Evolutionary conservation across 2,113 vertebrate species (phyloP).

Genomic region (Carassius gibelio): DNA sequence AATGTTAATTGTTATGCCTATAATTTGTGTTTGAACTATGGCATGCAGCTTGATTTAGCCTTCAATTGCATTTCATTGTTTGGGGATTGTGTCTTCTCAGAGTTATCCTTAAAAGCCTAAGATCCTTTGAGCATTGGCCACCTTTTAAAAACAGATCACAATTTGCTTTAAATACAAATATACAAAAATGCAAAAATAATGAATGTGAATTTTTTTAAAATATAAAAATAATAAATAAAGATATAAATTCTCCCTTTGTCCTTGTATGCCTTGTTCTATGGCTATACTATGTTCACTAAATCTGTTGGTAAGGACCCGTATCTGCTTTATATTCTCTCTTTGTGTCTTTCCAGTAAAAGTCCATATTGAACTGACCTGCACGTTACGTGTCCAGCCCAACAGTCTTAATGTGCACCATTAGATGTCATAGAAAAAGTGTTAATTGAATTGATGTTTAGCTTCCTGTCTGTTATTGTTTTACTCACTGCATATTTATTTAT

Average conservation of each 20-base stretch:
- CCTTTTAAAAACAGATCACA: slow-evolving; percentile 58
- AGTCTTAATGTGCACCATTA: not conserved
- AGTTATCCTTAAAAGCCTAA: slow-evolving; percentile 49
- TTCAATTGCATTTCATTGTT: slow-evolving; percentile 50
- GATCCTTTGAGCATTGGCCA: slow-evolving; percentile 55
- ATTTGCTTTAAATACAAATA: slow-evolving; percentile 33
- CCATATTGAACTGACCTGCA: slow-evolving; percentile 7
- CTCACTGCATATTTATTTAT: slow-evolving; percentile 54
- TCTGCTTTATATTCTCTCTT: not conserved
- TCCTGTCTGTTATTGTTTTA: slow-evolving; percentile 50
- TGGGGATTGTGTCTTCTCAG: slow-evolving; percentile 53
- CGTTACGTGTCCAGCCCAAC: slow-evolving; percentile 2
- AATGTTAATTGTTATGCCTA: not conserved
- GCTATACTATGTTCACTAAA: not conserved
- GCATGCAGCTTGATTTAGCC: slow-evolving; percentile 29
- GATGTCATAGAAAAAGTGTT: slow-evolving; percentile 8
- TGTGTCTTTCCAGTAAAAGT: not conserved
- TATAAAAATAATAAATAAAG: not conserved
- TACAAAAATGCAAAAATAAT: not conserved
- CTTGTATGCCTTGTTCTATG: not conserved
- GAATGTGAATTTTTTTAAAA: no score
- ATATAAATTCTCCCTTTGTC: not conserved
- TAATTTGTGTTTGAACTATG: slow-evolving; percentile 8
- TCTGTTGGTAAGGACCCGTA: not conserved
- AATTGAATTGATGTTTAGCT: slow-evolving; percentile 51